Base-by-base conservation (phyloP, 2,888 invertebrate genomes). In the Papilio elwesi region DNA sequence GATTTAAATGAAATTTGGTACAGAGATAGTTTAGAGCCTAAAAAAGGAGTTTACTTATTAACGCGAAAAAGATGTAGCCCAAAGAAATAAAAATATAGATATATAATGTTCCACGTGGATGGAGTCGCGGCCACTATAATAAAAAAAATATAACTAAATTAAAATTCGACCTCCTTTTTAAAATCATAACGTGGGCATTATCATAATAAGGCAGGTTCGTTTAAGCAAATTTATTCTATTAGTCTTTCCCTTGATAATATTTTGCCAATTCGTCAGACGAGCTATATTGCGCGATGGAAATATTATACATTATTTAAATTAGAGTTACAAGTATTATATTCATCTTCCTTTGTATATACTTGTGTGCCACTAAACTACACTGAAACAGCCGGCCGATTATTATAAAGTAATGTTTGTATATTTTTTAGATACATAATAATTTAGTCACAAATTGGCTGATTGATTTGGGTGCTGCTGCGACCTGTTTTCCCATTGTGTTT, bases 171-270 rank as follows among this genome's bases (percentile, higher is more conserved):
- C 13, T 57, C 57, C 6, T 36, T 36, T 57, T 57, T 57, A 12
- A 57, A 16, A 55, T 52, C n/a, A 52, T 52, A 9, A 52, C 52
- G 52, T 13, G 12, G 15, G 10, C 16, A 16, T 12, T 36, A 47
- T 47, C 36, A 63, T 63, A 43, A 63, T 63, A 57, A 57, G 57
- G 12, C 36, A 36, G 57, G 57, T 57, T 57, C 26, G 57, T 57
- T 57, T 36, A 57, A 26, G 12, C 57, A 57, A 57, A 57, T 63
- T 63, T 63, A 43, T 63, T 63, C 47, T 63, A 47, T 63, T 63
- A 43, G 43, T 47, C 47, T n/a, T 63, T 63, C 10, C 47, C 63
- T 63, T 63, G 47, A 47, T 47, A 47, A 47, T 15, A 47, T 47
- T 63, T 38, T 47, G 47, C 47, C 43, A 63, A 47, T 63, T 63